Percentiles rank a stretch among this genome's conserved stretches.
phyloP scores from a whole-genome alignment of 2,797 vertebrate species.

The Gallinago solitaria region DNA sequence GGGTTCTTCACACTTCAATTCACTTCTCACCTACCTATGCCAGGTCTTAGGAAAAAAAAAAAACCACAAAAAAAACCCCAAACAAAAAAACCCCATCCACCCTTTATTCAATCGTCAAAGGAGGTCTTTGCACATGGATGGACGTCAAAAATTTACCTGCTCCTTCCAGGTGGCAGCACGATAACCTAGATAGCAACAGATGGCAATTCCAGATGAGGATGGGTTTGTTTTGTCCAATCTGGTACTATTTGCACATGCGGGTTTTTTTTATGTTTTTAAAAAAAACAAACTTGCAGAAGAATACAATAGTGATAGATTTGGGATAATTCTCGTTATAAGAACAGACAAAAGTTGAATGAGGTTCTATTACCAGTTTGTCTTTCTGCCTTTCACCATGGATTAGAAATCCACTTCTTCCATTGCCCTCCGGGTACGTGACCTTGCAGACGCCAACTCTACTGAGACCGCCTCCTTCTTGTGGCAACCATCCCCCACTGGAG shows the following conservation, averaged over 20 bases:
- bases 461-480: conserved; percentile 96
- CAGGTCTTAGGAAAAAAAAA: neutral
- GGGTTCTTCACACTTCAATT: conserved; percentile 55
- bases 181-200: neutral
- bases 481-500: conserved; percentile 98
- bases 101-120: neutral
- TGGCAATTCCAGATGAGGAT: neutral
- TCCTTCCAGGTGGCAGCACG: neutral
- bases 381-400: conserved; percentile 96
- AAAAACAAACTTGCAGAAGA: neutral
- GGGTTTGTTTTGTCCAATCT: neutral
- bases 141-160: neutral
- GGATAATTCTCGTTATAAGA: conserved; percentile 41
- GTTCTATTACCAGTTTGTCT: conserved; percentile 91
- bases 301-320: conserved; percentile 2
- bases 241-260: neutral
- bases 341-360: conserved; percentile 48
- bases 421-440: conserved; percentile 87
- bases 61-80: no score
- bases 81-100: no score
- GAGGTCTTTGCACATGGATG: neutral
- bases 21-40: conserved; percentile 18
- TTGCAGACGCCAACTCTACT: conserved; percentile 96
- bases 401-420: conserved; percentile 91
- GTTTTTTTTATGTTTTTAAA: neutral